Evolutionary conservation across 2,113 vertebrate species (phyloP).

Genomic region (Gymnobelideus leadbeateri): DNA sequence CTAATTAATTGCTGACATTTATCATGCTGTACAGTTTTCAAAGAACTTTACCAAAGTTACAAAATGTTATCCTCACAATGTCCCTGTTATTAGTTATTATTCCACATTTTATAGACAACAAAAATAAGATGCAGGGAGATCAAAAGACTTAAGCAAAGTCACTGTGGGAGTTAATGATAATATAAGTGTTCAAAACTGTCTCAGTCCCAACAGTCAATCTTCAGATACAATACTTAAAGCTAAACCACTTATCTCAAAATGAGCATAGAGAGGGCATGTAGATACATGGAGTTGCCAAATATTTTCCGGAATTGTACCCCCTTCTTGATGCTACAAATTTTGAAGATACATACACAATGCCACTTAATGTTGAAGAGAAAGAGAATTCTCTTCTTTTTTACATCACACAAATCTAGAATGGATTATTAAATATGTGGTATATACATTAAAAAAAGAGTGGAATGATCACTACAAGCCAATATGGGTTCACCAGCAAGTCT

Average conservation of each 20-base stretch:
- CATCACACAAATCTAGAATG: background rate
- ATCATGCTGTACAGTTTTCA: background rate
- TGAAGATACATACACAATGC: background rate
- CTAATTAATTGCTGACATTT: background rate
- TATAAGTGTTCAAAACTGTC: background rate
- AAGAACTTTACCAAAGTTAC: background rate
- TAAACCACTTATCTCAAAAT: background rate
- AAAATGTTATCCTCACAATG: background rate
- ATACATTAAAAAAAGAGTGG: background rate
- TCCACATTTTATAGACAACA: background rate
- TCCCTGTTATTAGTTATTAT: background rate
- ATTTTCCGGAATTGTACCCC: background rate
- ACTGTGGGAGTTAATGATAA: background rate
- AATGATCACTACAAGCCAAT: background rate
- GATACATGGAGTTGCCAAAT: background rate
- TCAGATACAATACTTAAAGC: background rate
- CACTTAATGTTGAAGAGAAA: background rate
- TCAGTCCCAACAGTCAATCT: background rate
- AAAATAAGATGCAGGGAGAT: background rate
- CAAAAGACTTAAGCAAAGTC: background rate
- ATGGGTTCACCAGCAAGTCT: background rate
- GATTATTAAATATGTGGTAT: background rate
- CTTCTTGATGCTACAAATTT: background rate
- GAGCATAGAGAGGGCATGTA: background rate
- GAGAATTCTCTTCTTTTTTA: background rate